Evolutionary conservation across 1,140 invertebrate species (phyloP).

Genomic region (Atta cephalotes): DNA sequence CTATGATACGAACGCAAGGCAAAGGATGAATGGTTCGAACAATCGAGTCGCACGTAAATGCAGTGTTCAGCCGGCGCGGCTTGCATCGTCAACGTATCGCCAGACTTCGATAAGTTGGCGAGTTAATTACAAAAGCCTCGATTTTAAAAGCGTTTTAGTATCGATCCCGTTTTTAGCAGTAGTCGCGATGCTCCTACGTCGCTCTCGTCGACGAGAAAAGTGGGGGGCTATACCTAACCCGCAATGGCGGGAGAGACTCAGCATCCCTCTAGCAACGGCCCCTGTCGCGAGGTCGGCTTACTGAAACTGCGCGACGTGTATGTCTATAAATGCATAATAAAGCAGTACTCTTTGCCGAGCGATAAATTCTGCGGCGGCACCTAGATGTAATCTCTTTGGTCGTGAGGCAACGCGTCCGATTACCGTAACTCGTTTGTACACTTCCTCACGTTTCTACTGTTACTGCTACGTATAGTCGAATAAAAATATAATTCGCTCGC

Average conservation of each 20-base stretch:
- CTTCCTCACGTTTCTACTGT: not conserved
- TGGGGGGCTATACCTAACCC: conserved; percentile 81
- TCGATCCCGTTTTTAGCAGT: conserved; percentile 86
- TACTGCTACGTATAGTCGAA: not conserved
- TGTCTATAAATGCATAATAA: conserved; percentile 86
- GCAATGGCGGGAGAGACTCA: conserved; percentile 81
- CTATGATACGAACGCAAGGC: not conserved
- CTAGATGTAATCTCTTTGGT: conserved; percentile 3
- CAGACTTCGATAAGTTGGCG: conserved; percentile 67
- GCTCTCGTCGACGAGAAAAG: conserved; percentile 76
- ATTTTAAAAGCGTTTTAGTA: conserved; percentile 87
- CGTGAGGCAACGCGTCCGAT: not conserved
- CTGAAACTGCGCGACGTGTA: conserved; percentile 82
- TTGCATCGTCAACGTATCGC: conserved; percentile 13
- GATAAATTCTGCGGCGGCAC: conserved; percentile 51
- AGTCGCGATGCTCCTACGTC: conserved; percentile 81
- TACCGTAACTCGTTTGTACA: not conserved
- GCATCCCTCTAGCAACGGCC: conserved; percentile 75
- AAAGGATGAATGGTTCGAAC: not conserved
- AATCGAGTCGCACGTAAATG: conserved; percentile 2
- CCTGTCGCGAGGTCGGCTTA: conserved; percentile 76
- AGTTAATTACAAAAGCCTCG: conserved; percentile 86
- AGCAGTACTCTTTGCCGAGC: conserved; percentile 79
- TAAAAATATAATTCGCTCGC: not conserved
- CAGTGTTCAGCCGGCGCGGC: not conserved